Conservation (phyloP, 35 echinoderm and acorn worm genomes). For the Apostichopus californicus region DNA sequence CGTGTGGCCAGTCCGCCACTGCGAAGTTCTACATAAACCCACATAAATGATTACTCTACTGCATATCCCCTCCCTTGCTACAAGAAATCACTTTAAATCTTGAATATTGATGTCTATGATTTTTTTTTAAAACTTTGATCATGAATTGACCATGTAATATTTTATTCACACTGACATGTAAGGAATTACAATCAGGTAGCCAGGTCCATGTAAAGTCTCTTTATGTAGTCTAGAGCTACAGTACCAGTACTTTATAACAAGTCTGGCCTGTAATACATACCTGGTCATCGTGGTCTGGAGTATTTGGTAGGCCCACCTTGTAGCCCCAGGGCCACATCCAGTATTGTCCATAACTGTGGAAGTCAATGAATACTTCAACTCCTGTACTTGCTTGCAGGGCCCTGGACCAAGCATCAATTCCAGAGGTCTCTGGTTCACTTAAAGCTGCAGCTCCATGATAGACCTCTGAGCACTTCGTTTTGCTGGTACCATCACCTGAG, state of each 20-base stretch:
- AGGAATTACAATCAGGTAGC: too few relatives aligned
- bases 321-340: constrained; percentile 90
- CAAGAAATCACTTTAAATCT: too few relatives aligned
- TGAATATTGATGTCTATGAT: too few relatives aligned
- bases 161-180: too few relatives aligned
- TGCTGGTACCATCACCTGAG: constrained; percentile 58
- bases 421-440: constrained; percentile 65
- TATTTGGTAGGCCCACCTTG: background rate
- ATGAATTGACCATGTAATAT: too few relatives aligned
- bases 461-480: constrained; percentile 10
- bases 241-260: too few relatives aligned
- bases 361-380: constrained; percentile 70
- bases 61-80: too few relatives aligned
- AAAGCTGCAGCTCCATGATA: constrained; percentile 57
- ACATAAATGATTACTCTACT: too few relatives aligned
- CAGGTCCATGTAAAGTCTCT: background rate
- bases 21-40: too few relatives aligned
- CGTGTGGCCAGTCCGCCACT: too few relatives aligned
- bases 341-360: constrained; percentile 80
- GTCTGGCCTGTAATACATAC: constrained; percentile 11
- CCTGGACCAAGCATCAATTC: constrained; percentile 49
- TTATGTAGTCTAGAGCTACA: background rate
- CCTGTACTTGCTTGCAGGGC: constrained; percentile 43
- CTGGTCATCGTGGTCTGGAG: constrained; percentile 53
- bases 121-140: too few relatives aligned